Percentiles rank a stretch among this genome's conserved stretches.
These are phyloP conservation scores for Anisognathus igniventris DNA, from an alignment of 2,797 vertebrate species.

Conservation along the genomic window DNA sequence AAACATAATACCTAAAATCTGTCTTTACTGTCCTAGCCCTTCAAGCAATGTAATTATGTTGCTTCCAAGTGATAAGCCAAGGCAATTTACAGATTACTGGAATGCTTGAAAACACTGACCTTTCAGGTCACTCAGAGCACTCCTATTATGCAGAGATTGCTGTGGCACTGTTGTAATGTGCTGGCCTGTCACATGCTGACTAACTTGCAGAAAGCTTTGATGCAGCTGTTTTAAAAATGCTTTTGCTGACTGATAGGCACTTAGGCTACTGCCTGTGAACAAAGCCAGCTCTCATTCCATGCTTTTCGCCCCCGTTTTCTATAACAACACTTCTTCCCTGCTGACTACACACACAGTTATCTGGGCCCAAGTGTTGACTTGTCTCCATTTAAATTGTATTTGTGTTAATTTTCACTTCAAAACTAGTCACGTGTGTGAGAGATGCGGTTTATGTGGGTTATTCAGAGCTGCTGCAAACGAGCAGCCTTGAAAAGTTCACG, in stretches of 20 bases:
- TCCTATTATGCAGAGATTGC: slow-evolving; percentile 41
- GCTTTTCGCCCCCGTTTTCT: slow-evolving; percentile 19
- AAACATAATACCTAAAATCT: slow-evolving; percentile 14
- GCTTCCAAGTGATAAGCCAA: slow-evolving; percentile 49
- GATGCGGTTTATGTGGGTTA: not conserved
- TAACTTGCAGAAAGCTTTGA: slow-evolving; percentile 55
- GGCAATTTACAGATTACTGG: slow-evolving; percentile 52
- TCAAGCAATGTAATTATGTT: slow-evolving; percentile 41
- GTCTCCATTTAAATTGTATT: not conserved
- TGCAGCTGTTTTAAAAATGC: slow-evolving; percentile 57
- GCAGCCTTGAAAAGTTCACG: not conserved
- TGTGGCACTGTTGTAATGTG: slow-evolving; percentile 46
- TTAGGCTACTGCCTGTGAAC: slow-evolving; percentile 25
- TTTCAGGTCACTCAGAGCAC: slow-evolving; percentile 7
- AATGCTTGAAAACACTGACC: slow-evolving; percentile 43
- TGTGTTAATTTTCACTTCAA: slow-evolving; percentile 5
- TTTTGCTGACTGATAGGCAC: slow-evolving; percentile 41
- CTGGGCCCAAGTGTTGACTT: not conserved
- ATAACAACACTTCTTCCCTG: not conserved
- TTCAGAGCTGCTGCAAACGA: not conserved
- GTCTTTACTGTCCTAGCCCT: not conserved
- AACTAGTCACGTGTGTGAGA: not conserved
- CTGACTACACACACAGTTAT: not conserved
- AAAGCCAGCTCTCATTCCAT: slow-evolving; percentile 13
- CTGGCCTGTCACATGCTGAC: slow-evolving; percentile 59